Evolutionary conservation across 2,888 invertebrate genomes (phyloP).

Genomic region (Leptarthrus brevirostris): DNA sequence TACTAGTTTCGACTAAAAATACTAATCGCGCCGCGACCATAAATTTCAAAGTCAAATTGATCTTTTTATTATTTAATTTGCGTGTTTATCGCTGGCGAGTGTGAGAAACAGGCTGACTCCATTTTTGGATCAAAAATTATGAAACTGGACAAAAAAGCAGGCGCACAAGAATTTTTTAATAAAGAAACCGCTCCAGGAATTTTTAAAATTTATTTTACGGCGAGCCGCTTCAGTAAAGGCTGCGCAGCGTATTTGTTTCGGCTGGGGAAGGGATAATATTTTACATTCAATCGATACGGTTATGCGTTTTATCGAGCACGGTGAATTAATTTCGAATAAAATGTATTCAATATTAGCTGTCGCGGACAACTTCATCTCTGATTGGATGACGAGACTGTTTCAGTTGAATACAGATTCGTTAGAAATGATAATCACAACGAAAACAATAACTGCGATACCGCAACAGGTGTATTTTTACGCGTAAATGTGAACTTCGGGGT

Average conservation of each 20-base stretch:
- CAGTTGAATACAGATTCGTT: conserved; percentile 37
- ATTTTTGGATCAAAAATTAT: conserved; percentile 17
- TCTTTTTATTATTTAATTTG: conserved; percentile 35
- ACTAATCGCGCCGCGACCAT: conserved; percentile 12
- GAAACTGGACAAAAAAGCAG: neutral
- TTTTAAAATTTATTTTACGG: conserved; percentile 23
- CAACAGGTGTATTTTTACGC: neutral
- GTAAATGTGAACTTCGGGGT: neutral
- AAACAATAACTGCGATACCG: conserved; percentile 25
- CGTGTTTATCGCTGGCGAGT: conserved; percentile 5
- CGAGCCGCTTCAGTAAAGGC: neutral
- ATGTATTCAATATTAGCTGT: conserved; percentile 38
- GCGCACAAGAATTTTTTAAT: conserved; percentile 3
- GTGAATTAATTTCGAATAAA: conserved; percentile 50
- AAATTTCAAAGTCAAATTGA: conserved; percentile 13
- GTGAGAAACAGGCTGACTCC: conserved; percentile 21
- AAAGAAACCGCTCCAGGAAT: conserved; percentile 10
- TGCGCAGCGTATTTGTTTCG: neutral
- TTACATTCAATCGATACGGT: conserved; percentile 1
- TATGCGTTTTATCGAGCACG: conserved; percentile 20
- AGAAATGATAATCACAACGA: conserved; percentile 30
- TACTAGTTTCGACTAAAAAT: neutral
- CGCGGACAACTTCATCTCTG: conserved; percentile 21
- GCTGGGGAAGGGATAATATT: neutral
- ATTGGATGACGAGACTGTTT: neutral